Base-by-base conservation (phyloP, 1,140 invertebrate genomes). In the Delia radicum region DNA sequence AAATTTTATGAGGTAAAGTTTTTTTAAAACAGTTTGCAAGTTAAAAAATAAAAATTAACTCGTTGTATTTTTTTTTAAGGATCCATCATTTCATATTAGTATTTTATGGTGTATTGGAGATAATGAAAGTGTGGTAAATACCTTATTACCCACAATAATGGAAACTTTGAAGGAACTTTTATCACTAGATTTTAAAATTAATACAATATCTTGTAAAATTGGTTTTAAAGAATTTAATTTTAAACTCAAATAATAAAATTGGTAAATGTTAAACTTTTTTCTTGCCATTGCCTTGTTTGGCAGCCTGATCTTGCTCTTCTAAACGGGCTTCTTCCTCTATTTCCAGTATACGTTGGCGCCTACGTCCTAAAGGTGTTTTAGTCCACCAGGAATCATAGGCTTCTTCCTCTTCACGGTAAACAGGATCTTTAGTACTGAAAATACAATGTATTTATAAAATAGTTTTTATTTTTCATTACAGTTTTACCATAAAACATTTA, bases 401-500 rank as follows among this genome's bases (percentile, higher is more conserved):
- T 76, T 87, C 83, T 72, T 90, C 89, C 81, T 90, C 81, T 79
- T 90, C 90, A 24, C 86, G 86, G 80, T 90, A 90, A 0, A 91
- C 88, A 4, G 89, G 89, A 79, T 90, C 89, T 13, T 87, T 82
- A 2, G 85, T 81, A 78, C 78, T 84, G 24, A 15, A 37, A 26
- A 73, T 55, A 2, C 0, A 31, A 33, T 29, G n/a, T n/a, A n/a
- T n/a, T n/a, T n/a, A n/a, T n/a, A n/a, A n/a, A n/a, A n/a, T n/a
- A n/a, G n/a, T n/a, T n/a, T 48, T 15, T 13, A 61, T 6, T 62
- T 31, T 73, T 21, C 31, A 46, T 26, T 28, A 18, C n/a, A 2
- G 10, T 8, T 28, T 37, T 88, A 89, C 79, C 94, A 93, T 0
- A 98, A 87, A 1, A 92, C 92, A 77, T 95, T 92, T 8, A 97